phyloP scores from a whole-genome alignment of 2,113 vertebrate genomes.

The Furnarius figulus region DNA sequence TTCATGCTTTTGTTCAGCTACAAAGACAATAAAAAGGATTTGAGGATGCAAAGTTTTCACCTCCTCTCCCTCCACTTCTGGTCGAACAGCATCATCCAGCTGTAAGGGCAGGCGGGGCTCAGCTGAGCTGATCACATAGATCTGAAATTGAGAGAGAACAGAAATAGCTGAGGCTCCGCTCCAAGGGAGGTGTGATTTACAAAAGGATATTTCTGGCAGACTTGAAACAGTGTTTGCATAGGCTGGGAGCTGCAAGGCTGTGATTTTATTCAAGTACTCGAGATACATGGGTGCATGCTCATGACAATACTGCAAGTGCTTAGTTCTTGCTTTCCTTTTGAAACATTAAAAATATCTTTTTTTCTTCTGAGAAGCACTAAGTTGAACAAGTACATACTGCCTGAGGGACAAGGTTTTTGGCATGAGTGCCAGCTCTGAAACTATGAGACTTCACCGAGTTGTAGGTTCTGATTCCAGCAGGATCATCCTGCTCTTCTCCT shows the following conservation, averaged over 20 bases:
- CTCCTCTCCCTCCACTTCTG: slow-evolving; percentile 94
- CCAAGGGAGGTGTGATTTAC: slow-evolving; percentile 35
- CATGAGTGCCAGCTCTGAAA: background rate
- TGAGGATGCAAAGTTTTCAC: slow-evolving; percentile 73
- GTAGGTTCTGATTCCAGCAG: background rate
- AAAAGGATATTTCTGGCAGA: slow-evolving; percentile 48
- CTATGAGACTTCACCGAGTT: background rate
- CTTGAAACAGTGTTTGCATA: slow-evolving; percentile 63
- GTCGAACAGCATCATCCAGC: slow-evolving; percentile 93
- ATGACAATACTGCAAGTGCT: background rate
- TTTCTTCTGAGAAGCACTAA: background rate
- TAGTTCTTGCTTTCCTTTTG: background rate
- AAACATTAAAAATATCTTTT: background rate
- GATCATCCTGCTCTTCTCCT: background rate
- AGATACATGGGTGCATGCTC: background rate
- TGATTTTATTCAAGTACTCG: slow-evolving; percentile 24
- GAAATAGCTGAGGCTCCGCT: slow-evolving; percentile 48
- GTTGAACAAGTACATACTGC: background rate
- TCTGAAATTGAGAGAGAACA: slow-evolving; percentile 79
- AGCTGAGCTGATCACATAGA: slow-evolving; percentile 94
- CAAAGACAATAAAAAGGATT: background rate
- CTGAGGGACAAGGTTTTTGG: background rate
- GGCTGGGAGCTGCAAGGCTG: background rate
- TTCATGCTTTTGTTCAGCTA: background rate
- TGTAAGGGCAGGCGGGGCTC: slow-evolving; percentile 93